Base-by-base conservation (phyloP, 1,140 invertebrate species). In the Gonioctena quinquepunctata region DNA sequence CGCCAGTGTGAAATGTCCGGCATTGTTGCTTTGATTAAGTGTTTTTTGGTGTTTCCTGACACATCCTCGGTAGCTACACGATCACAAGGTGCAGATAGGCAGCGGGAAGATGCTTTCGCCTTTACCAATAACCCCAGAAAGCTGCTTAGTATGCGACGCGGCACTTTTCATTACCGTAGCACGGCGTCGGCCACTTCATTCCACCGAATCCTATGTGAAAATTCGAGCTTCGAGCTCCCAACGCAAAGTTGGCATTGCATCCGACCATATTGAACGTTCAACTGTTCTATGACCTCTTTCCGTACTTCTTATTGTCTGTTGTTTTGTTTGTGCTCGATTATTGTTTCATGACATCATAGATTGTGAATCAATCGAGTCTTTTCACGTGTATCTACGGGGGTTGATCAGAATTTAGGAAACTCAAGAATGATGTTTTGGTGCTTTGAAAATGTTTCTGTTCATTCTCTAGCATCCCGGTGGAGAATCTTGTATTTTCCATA, bases 121-220 rank as follows among this genome's bases (percentile, higher is more conserved):
- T 42, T 42, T 42, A 42, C 33, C 54, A 57, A 25, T 57, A 57
- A 42, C 33, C 33, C 33, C 33, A 42, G 33, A 42, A 42, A 42
- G 5, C 79, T 82, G 71, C 61, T 82, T 82, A 76, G 80, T 83
- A 83, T 83, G 81, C 81, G 76, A 74, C 77, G 67, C 80, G 76
- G 76, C 76, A 78, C 79, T 82, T 83, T 83, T 83, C 81, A 83
- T 83, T 83, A 83, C 78, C 76, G 80, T 75, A 75, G 77, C 74
- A 60, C 70, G 73, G 77, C 76, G 74, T 76, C 74, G 77, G 70
- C 73, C 77, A 73, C 74, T 80, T 81, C 78, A 74, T 75, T 75
- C 71, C 76, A 59, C 42, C 72, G 74, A 66, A 70, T 77, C 72
- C 75, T 75, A 72, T 75, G 68, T 75, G 71, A 63, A 75, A 66